Percentiles rank a stretch among this genome's conserved stretches.
Evolutionary conservation across 2,797 vertebrate species (phyloP).

Genomic region (Pantherophis vulpinus): DNA sequence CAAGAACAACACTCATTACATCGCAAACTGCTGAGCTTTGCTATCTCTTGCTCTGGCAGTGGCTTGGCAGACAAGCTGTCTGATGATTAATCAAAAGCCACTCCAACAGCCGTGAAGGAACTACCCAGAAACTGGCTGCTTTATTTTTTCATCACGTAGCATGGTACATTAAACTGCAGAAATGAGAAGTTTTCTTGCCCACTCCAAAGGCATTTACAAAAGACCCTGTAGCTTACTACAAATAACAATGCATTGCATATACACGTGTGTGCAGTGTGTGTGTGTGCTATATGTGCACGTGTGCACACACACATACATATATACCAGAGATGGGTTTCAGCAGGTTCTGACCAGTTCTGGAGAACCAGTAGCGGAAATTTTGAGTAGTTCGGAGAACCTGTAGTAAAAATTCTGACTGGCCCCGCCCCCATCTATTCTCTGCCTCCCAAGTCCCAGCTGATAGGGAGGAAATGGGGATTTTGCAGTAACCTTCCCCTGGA

Average conservation of each 20-base stretch:
- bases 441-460: no score
- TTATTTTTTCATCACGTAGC: slow-evolving; percentile 59
- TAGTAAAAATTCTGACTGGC: no score
- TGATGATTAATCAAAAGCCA: slow-evolving; percentile 47
- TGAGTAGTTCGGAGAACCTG: no score
- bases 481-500: no score
- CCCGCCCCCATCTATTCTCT: no score
- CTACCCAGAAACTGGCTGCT: slow-evolving; percentile 20
- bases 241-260: slow-evolving; percentile 11
- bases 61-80: slow-evolving; percentile 33
- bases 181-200: slow-evolving; percentile 43
- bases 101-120: slow-evolving; percentile 19
- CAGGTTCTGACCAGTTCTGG: no score
- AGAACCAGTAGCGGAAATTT: no score
- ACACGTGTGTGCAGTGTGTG: not conserved
- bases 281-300: not conserved
- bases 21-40: not conserved
- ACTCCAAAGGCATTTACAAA: slow-evolving; percentile 45
- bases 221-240: slow-evolving; percentile 31
- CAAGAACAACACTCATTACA: not conserved
- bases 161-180: slow-evolving; percentile 30
- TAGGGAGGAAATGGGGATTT: no score
- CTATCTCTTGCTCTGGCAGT: slow-evolving; percentile 33
- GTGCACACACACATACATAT: not conserved
- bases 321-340: no score